phyloP scores from a whole-genome alignment of 2,888 invertebrate species.

The Cantharis flavilabris region DNA sequence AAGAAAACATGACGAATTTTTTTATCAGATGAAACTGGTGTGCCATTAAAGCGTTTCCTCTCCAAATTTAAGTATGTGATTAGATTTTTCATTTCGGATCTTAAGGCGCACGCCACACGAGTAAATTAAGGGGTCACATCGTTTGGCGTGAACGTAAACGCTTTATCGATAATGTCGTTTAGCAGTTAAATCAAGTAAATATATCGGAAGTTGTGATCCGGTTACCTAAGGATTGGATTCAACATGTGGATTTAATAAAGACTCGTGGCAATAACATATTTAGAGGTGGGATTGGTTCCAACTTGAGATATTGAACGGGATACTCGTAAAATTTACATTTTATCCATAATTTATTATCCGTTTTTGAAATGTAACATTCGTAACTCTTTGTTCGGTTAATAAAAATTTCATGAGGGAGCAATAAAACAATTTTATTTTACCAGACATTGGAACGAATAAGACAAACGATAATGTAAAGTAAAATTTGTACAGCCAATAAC shows the following conservation, averaged over 20 bases:
- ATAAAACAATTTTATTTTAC: background rate
- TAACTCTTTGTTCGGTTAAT: background rate
- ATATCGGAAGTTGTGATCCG: background rate
- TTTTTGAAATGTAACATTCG: background rate
- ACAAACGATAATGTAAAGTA: slow-evolving; percentile 27
- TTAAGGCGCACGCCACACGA: background rate
- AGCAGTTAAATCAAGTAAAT: background rate
- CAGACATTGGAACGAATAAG: slow-evolving; percentile 6
- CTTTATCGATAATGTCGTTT: background rate
- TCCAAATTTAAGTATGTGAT: background rate
- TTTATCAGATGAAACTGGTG: background rate
- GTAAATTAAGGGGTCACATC: background rate
- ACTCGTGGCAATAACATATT: background rate
- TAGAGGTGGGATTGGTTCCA: background rate
- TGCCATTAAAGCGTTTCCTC: background rate
- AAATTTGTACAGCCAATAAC: slow-evolving; percentile 23
- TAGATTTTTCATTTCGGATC: background rate
- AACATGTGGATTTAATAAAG: background rate
- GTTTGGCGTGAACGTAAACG: background rate
- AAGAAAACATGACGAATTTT: background rate
- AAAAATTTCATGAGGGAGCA: background rate
- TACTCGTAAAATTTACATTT: background rate
- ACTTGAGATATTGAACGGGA: background rate
- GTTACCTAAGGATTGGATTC: background rate
- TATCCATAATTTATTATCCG: background rate